Conservation (phyloP, 2,113 vertebrate genomes). For the Vireo altiloquus region DNA sequence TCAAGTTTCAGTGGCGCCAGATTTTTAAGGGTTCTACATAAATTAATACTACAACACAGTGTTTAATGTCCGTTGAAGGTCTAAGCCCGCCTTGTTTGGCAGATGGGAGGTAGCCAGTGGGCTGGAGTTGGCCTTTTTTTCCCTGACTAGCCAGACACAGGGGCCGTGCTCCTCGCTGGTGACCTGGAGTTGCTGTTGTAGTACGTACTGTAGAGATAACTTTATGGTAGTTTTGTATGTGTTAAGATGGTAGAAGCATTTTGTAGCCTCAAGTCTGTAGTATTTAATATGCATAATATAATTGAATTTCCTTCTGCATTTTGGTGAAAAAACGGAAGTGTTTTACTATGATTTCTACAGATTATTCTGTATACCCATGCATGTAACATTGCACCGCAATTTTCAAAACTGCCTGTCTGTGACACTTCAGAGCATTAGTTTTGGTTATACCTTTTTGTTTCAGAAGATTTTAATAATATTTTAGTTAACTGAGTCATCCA, state of each 20-base stretch:
- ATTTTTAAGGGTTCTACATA: constrained; percentile 59
- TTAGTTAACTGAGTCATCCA: constrained; percentile 16
- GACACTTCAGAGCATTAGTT: constrained; percentile 43
- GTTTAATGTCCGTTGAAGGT: constrained; percentile 27
- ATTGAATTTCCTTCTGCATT: constrained; percentile 73
- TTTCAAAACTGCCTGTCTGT: constrained; percentile 59
- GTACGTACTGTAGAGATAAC: constrained; percentile 73
- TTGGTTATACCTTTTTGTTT: constrained; percentile 18
- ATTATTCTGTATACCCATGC: constrained; percentile 64
- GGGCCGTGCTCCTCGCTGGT: constrained; percentile 20
- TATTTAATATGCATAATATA: constrained; percentile 70
- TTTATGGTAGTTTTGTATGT: constrained; percentile 72
- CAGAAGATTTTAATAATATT: constrained; percentile 13
- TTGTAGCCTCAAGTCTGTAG: constrained; percentile 72
- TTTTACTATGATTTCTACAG: constrained; percentile 72
- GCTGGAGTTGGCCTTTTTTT: constrained; percentile 58
- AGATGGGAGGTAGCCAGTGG: constrained; percentile 22
- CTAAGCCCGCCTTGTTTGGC: constrained; percentile 16
- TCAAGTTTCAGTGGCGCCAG: constrained; percentile 22
- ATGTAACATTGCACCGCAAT: constrained; percentile 64
- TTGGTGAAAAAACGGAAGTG: constrained; percentile 64
- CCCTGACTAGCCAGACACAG: constrained; percentile 8
- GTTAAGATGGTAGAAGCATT: constrained; percentile 67
- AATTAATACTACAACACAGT: constrained; percentile 39
- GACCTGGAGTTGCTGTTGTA: constrained; percentile 69